Evolutionary conservation across 2,113 vertebrate genomes (phyloP).

Genomic region (Leucosticte australis): DNA sequence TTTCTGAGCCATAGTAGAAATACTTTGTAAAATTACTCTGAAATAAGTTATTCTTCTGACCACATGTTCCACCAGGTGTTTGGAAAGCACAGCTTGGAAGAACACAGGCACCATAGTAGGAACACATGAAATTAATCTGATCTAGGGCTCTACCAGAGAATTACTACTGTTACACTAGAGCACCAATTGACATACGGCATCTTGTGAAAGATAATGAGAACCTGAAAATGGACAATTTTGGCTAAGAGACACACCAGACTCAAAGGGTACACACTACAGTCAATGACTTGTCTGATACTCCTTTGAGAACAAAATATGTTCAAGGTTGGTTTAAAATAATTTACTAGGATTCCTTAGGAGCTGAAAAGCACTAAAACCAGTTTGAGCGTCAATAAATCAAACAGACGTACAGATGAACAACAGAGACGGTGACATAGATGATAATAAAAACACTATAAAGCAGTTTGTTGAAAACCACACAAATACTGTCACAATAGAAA

Average conservation of each 20-base stretch:
- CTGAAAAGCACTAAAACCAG: background rate
- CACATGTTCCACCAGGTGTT: background rate
- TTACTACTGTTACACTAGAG: background rate
- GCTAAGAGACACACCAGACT: background rate
- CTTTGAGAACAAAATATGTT: background rate
- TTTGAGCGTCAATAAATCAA: background rate
- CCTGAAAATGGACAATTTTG: background rate
- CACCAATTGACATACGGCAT: fast-evolving
- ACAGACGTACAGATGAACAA: background rate
- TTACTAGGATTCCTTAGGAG: background rate
- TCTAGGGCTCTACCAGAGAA: background rate
- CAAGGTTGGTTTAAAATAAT: background rate
- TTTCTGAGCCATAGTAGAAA: background rate
- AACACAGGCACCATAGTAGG: fast-evolving
- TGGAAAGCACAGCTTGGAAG: background rate
- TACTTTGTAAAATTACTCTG: background rate
- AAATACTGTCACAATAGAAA: background rate
- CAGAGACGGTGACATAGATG: background rate
- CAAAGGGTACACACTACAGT: background rate
- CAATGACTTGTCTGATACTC: background rate
- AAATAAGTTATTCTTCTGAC: background rate
- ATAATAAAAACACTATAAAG: background rate
- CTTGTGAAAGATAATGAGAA: background rate
- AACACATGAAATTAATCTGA: background rate
- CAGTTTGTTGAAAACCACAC: background rate